A percentile compares a stretch with the other conserved stretches of the same genome.
These are phyloP conservation scores for Brachionus asplanchnoidis DNA, from an alignment of 1,140 invertebrate species.

Conservation along the genomic window DNA sequence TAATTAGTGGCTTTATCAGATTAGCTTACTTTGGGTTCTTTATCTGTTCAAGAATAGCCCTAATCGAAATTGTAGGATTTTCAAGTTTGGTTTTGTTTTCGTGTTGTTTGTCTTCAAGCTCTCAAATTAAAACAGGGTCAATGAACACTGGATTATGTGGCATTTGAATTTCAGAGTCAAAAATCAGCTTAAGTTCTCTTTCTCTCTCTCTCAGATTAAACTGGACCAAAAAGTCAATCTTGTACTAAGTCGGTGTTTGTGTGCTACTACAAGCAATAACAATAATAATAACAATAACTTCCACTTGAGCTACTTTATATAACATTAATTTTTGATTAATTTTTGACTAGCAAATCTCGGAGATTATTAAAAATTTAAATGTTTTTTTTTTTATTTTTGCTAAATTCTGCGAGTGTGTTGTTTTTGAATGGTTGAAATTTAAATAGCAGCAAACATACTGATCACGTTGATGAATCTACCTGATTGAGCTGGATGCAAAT, in stretches of 20 bases:
- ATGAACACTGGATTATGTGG: conserved; percentile 18
- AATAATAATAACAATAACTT: conserved; percentile 39
- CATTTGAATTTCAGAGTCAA: not conserved
- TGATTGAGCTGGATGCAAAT: not conserved
- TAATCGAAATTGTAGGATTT: not conserved
- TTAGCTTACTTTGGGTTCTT: conserved; percentile 17
- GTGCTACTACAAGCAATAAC: conserved; percentile 4
- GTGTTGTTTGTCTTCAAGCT: not conserved
- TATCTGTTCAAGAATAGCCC: not conserved
- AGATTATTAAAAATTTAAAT: conserved; percentile 14
- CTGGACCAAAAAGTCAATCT: conserved; percentile 23
- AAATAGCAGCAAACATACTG: no score
- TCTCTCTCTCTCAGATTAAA: not conserved
- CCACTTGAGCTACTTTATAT: conserved; percentile 38
- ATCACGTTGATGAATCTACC: not conserved
- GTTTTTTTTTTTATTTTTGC: not conserved
- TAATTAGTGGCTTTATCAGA: not conserved
- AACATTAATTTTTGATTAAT: conserved; percentile 34
- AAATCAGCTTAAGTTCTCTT: not conserved
- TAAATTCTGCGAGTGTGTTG: no score
- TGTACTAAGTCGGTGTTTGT: not conserved
- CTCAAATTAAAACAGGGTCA: not conserved
- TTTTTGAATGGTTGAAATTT: no score
- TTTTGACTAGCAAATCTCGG: not conserved
- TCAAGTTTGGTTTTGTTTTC: not conserved